Evolutionary conservation across 2,113 vertebrate species (phyloP).

Genomic region (Cisticola juncidis): DNA sequence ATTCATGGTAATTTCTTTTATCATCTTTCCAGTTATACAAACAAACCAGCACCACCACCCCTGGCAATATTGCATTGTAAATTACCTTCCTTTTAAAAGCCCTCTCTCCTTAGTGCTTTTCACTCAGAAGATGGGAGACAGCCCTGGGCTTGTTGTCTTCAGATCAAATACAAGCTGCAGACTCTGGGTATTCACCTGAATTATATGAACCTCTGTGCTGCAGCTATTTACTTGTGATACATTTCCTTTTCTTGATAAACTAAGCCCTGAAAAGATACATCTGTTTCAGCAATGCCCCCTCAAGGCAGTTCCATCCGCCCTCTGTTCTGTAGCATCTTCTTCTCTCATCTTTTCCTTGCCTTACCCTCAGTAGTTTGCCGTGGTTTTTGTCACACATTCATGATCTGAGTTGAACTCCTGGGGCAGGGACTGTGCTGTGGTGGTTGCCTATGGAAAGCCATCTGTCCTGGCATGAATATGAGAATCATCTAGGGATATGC

Average conservation of each 20-base stretch:
- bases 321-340: neutral
- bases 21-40: constrained; percentile 59
- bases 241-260: constrained; percentile 51
- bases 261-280: constrained; percentile 19
- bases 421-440: neutral
- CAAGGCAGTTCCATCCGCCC: constrained; percentile 5
- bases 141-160: constrained; percentile 52
- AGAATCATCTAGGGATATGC: neutral
- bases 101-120: constrained; percentile 49
- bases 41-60: constrained; percentile 20
- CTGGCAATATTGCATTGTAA: constrained; percentile 59
- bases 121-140: constrained; percentile 43
- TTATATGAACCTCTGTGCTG: constrained; percentile 20
- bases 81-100: constrained; percentile 60
- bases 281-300: constrained; percentile 41
- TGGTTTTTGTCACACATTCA: neutral
- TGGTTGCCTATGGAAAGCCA: neutral
- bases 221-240: constrained; percentile 35
- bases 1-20: constrained; percentile 59
- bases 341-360: neutral
- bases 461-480: neutral
- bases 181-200: constrained; percentile 45
- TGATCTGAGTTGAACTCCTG: neutral
- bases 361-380: neutral
- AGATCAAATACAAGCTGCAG: constrained; percentile 55